These are phyloP conservation scores for Orthosia gracilis DNA, from an alignment of 2,888 invertebrate species.

Conservation along the genomic window DNA sequence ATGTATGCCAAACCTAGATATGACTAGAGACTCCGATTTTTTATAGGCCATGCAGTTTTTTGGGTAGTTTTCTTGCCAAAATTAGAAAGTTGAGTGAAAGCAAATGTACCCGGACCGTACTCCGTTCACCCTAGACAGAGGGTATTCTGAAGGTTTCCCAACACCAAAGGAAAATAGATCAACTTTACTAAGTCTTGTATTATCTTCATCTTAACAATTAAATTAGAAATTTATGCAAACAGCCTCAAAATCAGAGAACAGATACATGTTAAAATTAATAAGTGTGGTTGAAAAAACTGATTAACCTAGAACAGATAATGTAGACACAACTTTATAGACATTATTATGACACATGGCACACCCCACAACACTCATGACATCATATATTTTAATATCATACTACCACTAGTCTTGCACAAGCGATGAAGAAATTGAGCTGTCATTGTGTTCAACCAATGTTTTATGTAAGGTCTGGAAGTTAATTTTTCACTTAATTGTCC, in stretches of 20 bases:
- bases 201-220: no score
- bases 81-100: no score
- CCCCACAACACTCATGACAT: slow-evolving; percentile 52
- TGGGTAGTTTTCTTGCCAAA: no score
- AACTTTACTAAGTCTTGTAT: no score
- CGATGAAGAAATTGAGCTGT: slow-evolving; percentile 14
- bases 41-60: no score
- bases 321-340: slow-evolving; percentile 16
- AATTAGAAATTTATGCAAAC: no score
- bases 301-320: slow-evolving; percentile 6
- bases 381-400: slow-evolving; percentile 45
- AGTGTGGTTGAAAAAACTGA: neutral
- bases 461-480: neutral
- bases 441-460: slow-evolving; percentile 4
- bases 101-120: no score
- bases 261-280: neutral
- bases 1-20: neutral
- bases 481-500: no score
- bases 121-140: no score
- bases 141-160: no score
- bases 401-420: slow-evolving; percentile 9
- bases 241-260: no score
- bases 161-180: no score
- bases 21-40: neutral
- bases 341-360: slow-evolving; percentile 47